phyloP scores from a whole-genome alignment of 2,113 vertebrate genomes.

The Phylloscopus trochiloides region DNA sequence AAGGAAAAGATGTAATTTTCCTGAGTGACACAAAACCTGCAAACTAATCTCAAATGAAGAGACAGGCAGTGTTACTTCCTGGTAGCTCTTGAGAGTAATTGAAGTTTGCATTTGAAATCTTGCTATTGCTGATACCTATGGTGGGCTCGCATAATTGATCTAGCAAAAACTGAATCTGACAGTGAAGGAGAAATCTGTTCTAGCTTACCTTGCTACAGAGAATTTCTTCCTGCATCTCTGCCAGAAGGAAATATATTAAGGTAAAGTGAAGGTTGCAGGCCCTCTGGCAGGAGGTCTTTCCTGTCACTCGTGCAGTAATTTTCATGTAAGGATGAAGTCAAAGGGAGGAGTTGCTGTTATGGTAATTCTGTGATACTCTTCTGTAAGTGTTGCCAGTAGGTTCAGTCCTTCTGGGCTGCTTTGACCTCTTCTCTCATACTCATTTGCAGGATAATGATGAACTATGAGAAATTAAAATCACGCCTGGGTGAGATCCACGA shows the following conservation, averaged over 20 bases:
- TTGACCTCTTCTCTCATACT: neutral
- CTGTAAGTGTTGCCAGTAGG: neutral
- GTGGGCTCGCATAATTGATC: neutral
- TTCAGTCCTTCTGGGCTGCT: neutral
- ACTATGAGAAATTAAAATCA: slow-evolving; percentile 94
- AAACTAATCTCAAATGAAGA: neutral
- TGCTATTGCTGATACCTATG: neutral
- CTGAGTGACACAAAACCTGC: neutral
- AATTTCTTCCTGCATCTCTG: neutral
- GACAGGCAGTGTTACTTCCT: neutral
- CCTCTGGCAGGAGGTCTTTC: neutral
- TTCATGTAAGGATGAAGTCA: neutral
- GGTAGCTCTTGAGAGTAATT: neutral
- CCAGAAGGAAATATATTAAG: neutral
- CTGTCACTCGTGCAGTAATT: neutral
- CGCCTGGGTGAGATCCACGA: slow-evolving; percentile 94
- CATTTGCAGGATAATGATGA: slow-evolving; percentile 87
- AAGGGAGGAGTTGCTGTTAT: neutral
- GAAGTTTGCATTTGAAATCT: neutral
- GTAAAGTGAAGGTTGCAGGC: neutral
- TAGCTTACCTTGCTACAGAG: neutral
- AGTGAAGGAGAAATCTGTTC: neutral
- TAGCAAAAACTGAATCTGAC: neutral
- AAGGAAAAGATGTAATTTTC: neutral
- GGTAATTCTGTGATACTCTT: neutral